Base-by-base conservation (phyloP, 2,797 vertebrate genomes). In the Alcedo atthis region DNA sequence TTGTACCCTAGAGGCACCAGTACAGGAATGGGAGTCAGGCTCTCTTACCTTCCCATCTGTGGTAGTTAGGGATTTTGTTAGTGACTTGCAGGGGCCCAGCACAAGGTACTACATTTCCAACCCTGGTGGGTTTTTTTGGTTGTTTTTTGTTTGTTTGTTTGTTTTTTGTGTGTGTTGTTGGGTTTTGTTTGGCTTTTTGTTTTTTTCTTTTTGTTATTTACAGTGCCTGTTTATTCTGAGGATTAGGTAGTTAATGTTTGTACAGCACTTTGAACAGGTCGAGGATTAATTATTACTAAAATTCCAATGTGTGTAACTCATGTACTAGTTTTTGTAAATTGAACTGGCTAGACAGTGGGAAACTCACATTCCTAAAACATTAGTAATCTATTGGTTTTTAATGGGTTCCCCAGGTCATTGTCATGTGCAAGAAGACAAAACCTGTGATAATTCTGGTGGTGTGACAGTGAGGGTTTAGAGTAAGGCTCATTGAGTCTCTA, bases 241-340 rank as follows among this genome's bases (percentile, higher is more conserved):
- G 81, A 87, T 77, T 95, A 89, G 66, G 73, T 85, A 51, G 90
- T 94, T 96, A 96, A 95, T 94, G 79, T 94, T 95, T 94, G 75
- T 92, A 73, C 73, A 89, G 84, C 49, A 43, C 79, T 89, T 81
- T 76, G 81, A 95, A 87, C 75, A 59, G 90, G 84, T 93, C 75
- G 76, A 49, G 59, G 94, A 89, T 93, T 96, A 94, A 94, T 94
- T 93, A 94, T 90, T 95, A 71, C 90, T 90, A 57, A 82, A 94
- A 95, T 94, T 95, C 86, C 93, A 85, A 13, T 63, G 62, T 85
- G 71, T 92, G 32, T 90, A 82, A 87, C 85, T 95, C 81, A 85
- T 90, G 54, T 57, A 49, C 71, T 80, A 87, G 61, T 76, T 93
- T 92, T 85, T 74, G 54, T 90, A 85, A 94, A 74, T 71, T 1